These are phyloP conservation scores for Raja brachyura DNA, from an alignment of 2,113 vertebrate genomes.

Conservation along the genomic window DNA sequence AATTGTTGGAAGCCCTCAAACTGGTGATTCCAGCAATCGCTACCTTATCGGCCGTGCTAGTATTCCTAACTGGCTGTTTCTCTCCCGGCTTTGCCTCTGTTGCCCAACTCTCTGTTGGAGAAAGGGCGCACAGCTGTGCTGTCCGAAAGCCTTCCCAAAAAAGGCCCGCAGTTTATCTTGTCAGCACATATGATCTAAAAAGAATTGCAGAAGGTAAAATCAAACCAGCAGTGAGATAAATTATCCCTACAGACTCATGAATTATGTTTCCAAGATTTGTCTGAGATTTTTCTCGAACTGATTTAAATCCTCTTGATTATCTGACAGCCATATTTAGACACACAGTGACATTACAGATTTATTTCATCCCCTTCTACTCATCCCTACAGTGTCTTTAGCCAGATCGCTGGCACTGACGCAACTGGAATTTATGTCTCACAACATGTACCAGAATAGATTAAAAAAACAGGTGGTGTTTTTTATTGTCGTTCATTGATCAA, in stretches of 20 bases:
- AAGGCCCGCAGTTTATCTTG: conserved; percentile 3
- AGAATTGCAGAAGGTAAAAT: neutral
- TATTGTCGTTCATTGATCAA: too few species aligned
- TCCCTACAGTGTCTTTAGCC: neutral
- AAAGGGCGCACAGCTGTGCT: neutral
- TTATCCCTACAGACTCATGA: neutral
- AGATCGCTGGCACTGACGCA: neutral
- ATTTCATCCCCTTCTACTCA: neutral
- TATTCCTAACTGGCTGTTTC: neutral
- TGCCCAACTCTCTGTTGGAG: neutral
- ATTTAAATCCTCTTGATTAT: conserved; percentile 28
- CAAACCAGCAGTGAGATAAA: neutral
- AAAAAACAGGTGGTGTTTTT: too few species aligned
- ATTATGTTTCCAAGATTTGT: conserved; percentile 11
- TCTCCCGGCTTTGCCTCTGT: neutral
- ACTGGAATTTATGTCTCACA: neutral
- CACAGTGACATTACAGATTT: neutral
- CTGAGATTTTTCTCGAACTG: neutral
- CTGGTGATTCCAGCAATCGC: neutral
- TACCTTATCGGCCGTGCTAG: neutral
- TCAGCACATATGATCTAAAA: neutral
- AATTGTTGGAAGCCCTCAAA: neutral
- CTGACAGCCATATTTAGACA: conserved; percentile 3
- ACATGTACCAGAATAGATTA: neutral
- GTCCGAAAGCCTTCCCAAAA: neutral